phyloP scores from a whole-genome alignment of 2,113 vertebrate species.

The Tenebrosternarchus preto region DNA sequence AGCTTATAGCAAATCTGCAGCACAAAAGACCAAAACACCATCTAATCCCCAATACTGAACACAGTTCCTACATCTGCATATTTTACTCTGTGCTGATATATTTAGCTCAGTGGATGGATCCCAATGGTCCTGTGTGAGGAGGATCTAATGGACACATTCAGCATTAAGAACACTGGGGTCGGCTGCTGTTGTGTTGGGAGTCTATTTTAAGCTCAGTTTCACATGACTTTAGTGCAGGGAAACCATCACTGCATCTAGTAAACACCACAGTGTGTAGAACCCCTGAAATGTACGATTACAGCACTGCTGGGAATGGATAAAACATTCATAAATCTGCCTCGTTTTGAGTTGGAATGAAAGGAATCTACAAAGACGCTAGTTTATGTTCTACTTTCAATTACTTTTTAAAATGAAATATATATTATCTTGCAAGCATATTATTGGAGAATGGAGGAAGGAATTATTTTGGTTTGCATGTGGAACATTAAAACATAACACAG shows the following conservation, averaged over 20 bases:
- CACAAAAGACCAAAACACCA: no score
- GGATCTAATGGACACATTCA: background rate
- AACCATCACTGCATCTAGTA: background rate
- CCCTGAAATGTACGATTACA: background rate
- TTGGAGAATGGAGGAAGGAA: no score
- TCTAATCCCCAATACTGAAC: no score
- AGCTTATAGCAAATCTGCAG: no score
- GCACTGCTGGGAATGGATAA: background rate
- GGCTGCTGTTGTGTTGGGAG: background rate
- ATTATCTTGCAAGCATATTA: no score
- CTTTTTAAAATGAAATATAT: no score
- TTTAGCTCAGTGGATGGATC: no score
- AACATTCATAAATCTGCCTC: background rate
- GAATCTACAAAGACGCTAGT: background rate
- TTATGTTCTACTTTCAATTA: no score
- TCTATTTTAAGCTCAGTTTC: slow-evolving; percentile 11
- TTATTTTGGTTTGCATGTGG: no score
- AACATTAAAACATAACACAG: no score
- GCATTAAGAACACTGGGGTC: background rate
- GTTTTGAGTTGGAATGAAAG: background rate
- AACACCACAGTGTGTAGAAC: background rate
- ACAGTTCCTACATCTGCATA: no score
- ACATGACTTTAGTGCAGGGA: background rate
- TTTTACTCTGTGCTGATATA: no score
- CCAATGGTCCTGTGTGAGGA: background rate